phyloP scores from a whole-genome alignment of 2,888 invertebrate genomes.

The Heliconius ismenius region DNA sequence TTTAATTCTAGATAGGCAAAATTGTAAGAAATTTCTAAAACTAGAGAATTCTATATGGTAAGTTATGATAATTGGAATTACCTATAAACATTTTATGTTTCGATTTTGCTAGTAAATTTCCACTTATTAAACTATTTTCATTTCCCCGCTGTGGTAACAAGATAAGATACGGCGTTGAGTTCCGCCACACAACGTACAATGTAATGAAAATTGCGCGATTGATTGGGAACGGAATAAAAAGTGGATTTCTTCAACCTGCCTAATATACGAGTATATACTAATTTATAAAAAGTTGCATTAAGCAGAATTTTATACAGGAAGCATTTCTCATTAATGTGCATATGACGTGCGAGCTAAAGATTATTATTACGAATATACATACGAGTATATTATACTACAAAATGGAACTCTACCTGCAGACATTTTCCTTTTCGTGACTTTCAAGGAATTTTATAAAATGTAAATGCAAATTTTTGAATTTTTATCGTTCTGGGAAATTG shows the following conservation, averaged over 20 bases:
- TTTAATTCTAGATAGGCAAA: too few species aligned
- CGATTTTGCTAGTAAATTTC: too few species aligned
- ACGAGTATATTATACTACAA: not conserved
- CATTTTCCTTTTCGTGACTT: slow-evolving; percentile 20
- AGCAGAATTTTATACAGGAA: slow-evolving; percentile 3
- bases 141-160: not conserved
- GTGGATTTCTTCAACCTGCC: too few species aligned
- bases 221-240: not conserved
- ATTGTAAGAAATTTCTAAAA: too few species aligned
- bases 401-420: slow-evolving; percentile 8
- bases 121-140: too few species aligned
- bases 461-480: slow-evolving; percentile 17
- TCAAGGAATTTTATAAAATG: slow-evolving; percentile 4
- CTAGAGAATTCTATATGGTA: too few species aligned
- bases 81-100: too few species aligned
- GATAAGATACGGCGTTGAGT: not conserved
- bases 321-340: slow-evolving; percentile 18
- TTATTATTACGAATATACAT: slow-evolving; percentile 16
- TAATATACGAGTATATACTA: too few species aligned
- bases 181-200: not conserved
- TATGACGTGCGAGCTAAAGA: slow-evolving; percentile 18
- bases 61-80: too few species aligned
- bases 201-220: not conserved
- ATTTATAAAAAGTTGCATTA: not conserved
- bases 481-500: not conserved